Evolutionary conservation across 1,140 invertebrate species (phyloP).

Genomic region (Drosophila serrata): DNA sequence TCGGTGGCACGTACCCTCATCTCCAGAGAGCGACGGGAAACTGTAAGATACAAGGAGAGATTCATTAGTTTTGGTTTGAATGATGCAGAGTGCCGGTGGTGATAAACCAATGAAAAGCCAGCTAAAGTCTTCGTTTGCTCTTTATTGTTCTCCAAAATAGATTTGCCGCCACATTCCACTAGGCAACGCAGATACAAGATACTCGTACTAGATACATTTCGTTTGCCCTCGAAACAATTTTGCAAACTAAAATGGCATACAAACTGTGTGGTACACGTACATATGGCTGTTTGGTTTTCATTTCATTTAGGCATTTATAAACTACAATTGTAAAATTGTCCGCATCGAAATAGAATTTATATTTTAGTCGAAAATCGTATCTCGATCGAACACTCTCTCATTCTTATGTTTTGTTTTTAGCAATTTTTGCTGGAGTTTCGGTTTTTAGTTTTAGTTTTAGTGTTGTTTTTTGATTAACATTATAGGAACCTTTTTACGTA

Average conservation of each 20-base stretch:
- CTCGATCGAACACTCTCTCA: slow-evolving; percentile 23
- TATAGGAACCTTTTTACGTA: slow-evolving; percentile 84
- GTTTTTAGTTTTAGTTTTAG: slow-evolving; percentile 39
- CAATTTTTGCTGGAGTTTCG: slow-evolving; percentile 39
- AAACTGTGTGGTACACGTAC: slow-evolving; percentile 45
- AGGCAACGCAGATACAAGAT: slow-evolving; percentile 68
- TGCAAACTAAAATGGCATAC: slow-evolving; percentile 71
- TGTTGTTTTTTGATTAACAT: slow-evolving; percentile 75
- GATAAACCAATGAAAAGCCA: slow-evolving; percentile 21
- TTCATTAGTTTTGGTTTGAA: background rate
- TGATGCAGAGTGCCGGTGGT: too few species aligned
- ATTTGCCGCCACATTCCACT: slow-evolving; percentile 63
- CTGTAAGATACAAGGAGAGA: slow-evolving; percentile 80
- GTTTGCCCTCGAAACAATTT: slow-evolving; percentile 63
- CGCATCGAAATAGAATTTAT: slow-evolving; percentile 70
- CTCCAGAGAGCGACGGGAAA: slow-evolving; percentile 91
- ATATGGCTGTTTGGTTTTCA: slow-evolving; percentile 24
- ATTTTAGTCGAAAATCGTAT: slow-evolving; percentile 36
- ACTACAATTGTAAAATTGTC: slow-evolving; percentile 79
- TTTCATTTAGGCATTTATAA: slow-evolving; percentile 49
- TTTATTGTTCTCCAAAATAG: slow-evolving; percentile 82
- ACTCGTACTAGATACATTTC: slow-evolving; percentile 42
- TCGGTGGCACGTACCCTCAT: slow-evolving; percentile 95
- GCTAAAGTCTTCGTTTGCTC: slow-evolving; percentile 68
- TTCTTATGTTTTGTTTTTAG: slow-evolving; percentile 5